Conservation (phyloP, 2,797 vertebrate genomes). For the Chaetodon trifasciatus region DNA sequence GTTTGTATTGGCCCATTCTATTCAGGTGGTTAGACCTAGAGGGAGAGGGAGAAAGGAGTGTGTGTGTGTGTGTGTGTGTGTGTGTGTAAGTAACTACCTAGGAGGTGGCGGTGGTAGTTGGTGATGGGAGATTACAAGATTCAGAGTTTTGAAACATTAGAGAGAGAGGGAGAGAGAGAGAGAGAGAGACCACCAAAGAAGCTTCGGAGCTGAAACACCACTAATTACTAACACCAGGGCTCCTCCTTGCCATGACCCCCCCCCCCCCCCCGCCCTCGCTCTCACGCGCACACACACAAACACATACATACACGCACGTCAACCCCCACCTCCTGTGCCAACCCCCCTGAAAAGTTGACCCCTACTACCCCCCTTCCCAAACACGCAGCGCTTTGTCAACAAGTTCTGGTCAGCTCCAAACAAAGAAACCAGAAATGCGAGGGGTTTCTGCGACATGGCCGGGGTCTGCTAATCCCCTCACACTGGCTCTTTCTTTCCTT, state of each 20-base stretch:
- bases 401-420: slow-evolving; percentile 93
- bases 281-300: slow-evolving; percentile 44
- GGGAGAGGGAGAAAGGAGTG: slow-evolving; percentile 73
- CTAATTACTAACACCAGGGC: slow-evolving; percentile 93
- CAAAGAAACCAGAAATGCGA: slow-evolving; percentile 90
- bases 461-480: slow-evolving; percentile 92
- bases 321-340: slow-evolving; percentile 77
- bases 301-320: slow-evolving; percentile 57
- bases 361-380: slow-evolving; percentile 82
- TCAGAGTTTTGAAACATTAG: slow-evolving; percentile 90
- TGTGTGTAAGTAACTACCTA: slow-evolving; percentile 65
- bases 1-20: slow-evolving; percentile 83
- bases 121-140: slow-evolving; percentile 92
- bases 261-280: slow-evolving; percentile 61
- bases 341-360: slow-evolving; percentile 82
- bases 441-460: slow-evolving; percentile 91
- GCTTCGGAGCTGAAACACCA: slow-evolving; percentile 90
- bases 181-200: slow-evolving; percentile 93
- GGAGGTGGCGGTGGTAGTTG: slow-evolving; percentile 86
- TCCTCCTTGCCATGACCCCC: slow-evolving; percentile 87
- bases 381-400: slow-evolving; percentile 93
- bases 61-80: slow-evolving; percentile 46
- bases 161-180: slow-evolving; percentile 80
- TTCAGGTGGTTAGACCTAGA: slow-evolving; percentile 84
- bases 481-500: slow-evolving; percentile 88